Conservation (phyloP, 2,797 vertebrate species). For the Parotocinclus haroldoi region DNA sequence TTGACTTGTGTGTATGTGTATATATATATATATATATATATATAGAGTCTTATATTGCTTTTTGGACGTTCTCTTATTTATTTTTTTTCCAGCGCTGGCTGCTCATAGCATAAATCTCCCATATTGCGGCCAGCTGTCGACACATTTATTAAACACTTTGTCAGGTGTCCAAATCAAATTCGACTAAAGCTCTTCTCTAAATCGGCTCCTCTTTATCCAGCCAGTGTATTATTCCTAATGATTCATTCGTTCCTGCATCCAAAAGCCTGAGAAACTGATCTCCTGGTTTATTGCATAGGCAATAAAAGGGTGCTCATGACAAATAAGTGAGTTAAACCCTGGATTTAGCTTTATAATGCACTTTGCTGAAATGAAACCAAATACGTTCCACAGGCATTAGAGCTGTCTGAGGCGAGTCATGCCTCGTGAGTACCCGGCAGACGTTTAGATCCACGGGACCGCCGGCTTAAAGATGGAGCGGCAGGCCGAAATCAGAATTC, state of each 20-base stretch:
- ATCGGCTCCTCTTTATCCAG: background rate
- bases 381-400: slow-evolving; percentile 31
- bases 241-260: background rate
- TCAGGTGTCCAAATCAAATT: too few relatives aligned
- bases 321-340: slow-evolving; percentile 9
- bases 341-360: slow-evolving; percentile 13
- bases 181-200: background rate
- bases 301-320: slow-evolving; percentile 6
- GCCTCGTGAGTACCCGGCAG: slow-evolving; percentile 22
- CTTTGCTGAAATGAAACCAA: slow-evolving; percentile 24
- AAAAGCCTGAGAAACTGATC: background rate
- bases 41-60: too few relatives aligned
- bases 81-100: too few relatives aligned
- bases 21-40: too few relatives aligned
- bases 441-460: slow-evolving; percentile 17
- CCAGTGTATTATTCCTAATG: background rate
- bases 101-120: background rate
- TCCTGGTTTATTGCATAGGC: slow-evolving; percentile 4
- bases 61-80: too few relatives aligned
- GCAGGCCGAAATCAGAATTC: slow-evolving; percentile 25
- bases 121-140: background rate
- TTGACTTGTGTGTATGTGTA: too few relatives aligned
- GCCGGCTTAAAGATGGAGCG: slow-evolving; percentile 25
- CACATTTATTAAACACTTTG: background rate
- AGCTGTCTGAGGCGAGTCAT: slow-evolving; percentile 9